Percentiles rank a stretch among this genome's conserved stretches.
Conservation (phyloP, 1,140 invertebrate genomes). For the Batillaria attramentaria region DNA sequence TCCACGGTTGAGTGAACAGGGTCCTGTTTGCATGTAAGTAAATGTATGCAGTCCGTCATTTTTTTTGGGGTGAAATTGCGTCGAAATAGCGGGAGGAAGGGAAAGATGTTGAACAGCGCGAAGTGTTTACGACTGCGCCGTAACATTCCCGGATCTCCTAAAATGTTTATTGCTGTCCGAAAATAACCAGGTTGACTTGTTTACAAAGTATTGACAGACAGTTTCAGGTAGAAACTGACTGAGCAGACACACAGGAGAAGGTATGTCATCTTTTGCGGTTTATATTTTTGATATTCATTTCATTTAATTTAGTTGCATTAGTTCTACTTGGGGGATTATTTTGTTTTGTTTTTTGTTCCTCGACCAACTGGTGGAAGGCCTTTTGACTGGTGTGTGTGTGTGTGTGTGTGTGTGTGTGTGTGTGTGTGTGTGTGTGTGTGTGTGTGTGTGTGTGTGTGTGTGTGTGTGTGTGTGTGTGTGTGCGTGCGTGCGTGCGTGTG, state of each 20-base stretch:
- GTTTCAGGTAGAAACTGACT: too few relatives aligned
- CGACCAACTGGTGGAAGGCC: not conserved
- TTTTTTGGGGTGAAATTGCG: not conserved
- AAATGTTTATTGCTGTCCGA: not conserved
- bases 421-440: not conserved
- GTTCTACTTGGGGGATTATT: not conserved
- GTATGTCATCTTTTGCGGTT: not conserved
- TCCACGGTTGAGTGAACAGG: not conserved
- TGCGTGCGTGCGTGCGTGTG: not conserved
- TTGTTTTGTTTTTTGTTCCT: not conserved
- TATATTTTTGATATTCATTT: not conserved
- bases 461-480: conserved; percentile 2
- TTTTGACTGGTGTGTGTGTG: not conserved
- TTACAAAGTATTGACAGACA: too few relatives aligned
- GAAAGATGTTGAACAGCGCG: not conserved
- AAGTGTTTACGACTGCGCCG: not conserved
- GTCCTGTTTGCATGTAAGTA: not conserved
- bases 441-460: conserved; percentile 2
- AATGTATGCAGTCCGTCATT: not conserved
- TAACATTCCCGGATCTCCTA: not conserved
- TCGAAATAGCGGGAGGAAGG: not conserved
- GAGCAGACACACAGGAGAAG: too few relatives aligned
- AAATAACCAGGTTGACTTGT: too few relatives aligned
- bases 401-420: not conserved
- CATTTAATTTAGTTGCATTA: not conserved